Evolutionary conservation across 2,797 vertebrate genomes (phyloP).

Genomic region (Antrozous pallidus): DNA sequence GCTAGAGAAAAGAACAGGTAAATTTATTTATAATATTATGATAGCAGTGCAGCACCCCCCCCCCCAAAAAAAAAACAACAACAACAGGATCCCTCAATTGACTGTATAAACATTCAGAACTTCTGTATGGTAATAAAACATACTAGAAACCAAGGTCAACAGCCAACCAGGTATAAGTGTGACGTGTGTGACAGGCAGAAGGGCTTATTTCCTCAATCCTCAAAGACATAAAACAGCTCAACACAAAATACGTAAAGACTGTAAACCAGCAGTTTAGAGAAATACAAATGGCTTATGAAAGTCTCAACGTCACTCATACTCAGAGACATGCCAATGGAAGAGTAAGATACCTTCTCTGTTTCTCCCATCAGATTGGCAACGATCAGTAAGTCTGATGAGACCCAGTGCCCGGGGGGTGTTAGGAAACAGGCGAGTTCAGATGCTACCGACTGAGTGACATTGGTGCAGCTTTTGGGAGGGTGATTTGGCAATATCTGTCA

Average conservation of each 20-base stretch:
- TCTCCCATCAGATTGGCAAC: slow-evolving; percentile 1
- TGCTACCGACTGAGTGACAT: not conserved
- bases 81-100: not conserved
- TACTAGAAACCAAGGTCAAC: not conserved
- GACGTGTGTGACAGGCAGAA: not conserved
- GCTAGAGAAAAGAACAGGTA: not conserved
- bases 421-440: not conserved
- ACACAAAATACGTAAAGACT: not conserved
- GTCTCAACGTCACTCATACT: not conserved
- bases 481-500: slow-evolving; percentile 20
- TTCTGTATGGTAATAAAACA: not conserved
- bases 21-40: not conserved
- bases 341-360: not conserved
- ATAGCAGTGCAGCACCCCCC: not conserved
- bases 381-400: not conserved
- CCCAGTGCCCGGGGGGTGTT: not conserved
- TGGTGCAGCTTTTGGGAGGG: not conserved
- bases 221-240: not conserved
- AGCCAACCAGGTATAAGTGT: not conserved
- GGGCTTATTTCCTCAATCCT: not conserved
- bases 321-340: slow-evolving; percentile 20
- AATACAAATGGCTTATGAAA: not conserved
- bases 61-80: too few species aligned
- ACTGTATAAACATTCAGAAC: not conserved
- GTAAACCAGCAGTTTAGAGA: not conserved